A percentile compares a stretch with the other conserved stretches of the same genome.
Conservation (phyloP, 2,113 vertebrate species). For the Actenoides lindsayi region DNA sequence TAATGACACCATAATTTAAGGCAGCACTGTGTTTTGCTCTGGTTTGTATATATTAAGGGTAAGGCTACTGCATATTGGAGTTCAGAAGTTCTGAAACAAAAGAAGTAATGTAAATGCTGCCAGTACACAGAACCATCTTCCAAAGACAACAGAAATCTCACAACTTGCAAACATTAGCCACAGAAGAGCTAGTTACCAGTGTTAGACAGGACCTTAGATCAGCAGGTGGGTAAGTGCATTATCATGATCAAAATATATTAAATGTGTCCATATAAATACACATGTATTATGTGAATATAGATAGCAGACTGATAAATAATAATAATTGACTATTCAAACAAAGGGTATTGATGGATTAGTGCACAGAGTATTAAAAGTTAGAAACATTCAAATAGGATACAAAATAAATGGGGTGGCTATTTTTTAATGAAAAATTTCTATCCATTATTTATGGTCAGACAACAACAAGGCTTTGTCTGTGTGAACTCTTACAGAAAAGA, state of each 20-base stretch:
- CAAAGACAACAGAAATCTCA: neutral
- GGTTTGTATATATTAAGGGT: neutral
- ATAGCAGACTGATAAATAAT: too few species aligned
- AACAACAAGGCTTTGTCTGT: neutral
- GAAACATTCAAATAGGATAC: neutral
- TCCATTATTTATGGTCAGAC: neutral
- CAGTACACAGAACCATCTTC: neutral
- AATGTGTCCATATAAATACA: neutral
- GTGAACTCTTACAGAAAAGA: neutral
- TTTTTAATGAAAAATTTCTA: neutral
- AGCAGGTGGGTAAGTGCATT: neutral
- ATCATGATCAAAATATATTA: neutral
- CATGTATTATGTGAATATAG: too few species aligned
- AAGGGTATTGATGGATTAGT: neutral
- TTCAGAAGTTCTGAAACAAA: neutral
- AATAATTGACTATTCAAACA: neutral
- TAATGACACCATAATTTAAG: neutral
- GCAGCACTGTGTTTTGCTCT: neutral
- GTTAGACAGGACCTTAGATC: neutral
- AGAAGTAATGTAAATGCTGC: neutral
- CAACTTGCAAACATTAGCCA: too few species aligned
- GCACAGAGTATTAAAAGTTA: neutral
- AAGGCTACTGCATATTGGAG: neutral
- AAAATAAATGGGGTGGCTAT: neutral
- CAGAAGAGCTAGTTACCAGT: too few species aligned